Percentiles rank a stretch among this genome's conserved stretches.
Conservation (phyloP, 2,113 vertebrate genomes). For the Haliaeetus leucogaster region DNA sequence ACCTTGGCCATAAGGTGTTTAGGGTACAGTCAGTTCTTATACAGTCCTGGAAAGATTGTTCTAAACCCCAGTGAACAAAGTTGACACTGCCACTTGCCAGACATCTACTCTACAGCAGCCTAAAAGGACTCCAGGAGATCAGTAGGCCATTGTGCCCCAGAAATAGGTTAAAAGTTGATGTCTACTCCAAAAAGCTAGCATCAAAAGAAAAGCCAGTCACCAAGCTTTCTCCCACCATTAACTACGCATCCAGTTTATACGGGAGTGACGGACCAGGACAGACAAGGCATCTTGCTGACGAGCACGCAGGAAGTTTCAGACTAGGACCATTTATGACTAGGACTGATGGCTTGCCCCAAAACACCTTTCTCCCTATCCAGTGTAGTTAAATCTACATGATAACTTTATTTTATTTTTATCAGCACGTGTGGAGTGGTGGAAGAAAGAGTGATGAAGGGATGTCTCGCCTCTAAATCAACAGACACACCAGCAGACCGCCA, state of each 20-base stretch:
- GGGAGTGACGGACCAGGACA: background rate
- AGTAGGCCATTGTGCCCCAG: background rate
- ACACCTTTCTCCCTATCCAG: background rate
- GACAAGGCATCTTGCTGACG: rapidly evolving
- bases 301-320: background rate
- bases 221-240: background rate
- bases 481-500: background rate
- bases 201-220: background rate
- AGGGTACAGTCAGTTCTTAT: background rate
- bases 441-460: background rate
- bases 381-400: background rate
- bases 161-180: background rate
- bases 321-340: background rate
- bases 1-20: background rate
- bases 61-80: background rate
- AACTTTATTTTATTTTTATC: background rate
- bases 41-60: background rate
- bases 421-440: background rate
- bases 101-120: background rate
- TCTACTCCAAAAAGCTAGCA: background rate
- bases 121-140: background rate
- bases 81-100: background rate
- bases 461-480: background rate
- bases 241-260: background rate
- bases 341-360: background rate